Percentiles rank a stretch among this genome's conserved stretches.
These are phyloP conservation scores for Aricia artaxerxes DNA, from an alignment of 2,888 invertebrate genomes.

Conservation along the genomic window DNA sequence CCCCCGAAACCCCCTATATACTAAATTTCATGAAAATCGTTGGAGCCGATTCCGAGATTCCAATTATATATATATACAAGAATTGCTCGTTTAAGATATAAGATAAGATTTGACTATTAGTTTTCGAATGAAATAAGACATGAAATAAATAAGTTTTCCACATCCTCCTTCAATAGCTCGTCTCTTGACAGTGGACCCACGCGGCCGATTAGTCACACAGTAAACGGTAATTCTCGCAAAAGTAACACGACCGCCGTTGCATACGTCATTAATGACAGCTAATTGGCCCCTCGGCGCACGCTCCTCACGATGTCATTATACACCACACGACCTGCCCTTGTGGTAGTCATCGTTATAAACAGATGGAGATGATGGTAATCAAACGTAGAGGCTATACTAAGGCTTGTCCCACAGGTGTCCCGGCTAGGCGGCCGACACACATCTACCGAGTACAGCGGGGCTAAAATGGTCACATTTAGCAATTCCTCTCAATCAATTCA, in stretches of 20 bases:
- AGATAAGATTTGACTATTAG: no score
- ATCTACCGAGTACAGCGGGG: no score
- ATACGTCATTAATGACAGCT: constrained; percentile 30
- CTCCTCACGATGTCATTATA: constrained; percentile 11
- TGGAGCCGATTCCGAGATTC: no score
- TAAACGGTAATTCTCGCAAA: constrained; percentile 64
- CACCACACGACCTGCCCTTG: constrained; percentile 19
- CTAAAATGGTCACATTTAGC: no score
- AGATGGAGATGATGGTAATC: constrained; percentile 23
- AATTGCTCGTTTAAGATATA: no score
- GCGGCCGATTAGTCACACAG: constrained; percentile 65
- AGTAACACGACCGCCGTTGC: constrained; percentile 42
- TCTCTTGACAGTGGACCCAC: constrained; percentile 50
- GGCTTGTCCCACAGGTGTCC: no score
- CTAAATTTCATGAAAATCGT: no score
- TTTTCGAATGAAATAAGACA: no score
- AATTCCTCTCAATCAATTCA: no score
- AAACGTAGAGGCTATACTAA: not conserved
- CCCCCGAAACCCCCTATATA: no score
- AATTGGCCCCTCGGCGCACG: constrained; percentile 9
- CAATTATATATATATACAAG: no score
- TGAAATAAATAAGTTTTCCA: not conserved
- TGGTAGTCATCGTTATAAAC: constrained; percentile 30
- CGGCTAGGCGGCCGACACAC: no score
- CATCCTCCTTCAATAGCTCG: not conserved